These are phyloP conservation scores for Drosophila kanekoi DNA, from an alignment of 2,888 invertebrate genomes.

Conservation along the genomic window DNA sequence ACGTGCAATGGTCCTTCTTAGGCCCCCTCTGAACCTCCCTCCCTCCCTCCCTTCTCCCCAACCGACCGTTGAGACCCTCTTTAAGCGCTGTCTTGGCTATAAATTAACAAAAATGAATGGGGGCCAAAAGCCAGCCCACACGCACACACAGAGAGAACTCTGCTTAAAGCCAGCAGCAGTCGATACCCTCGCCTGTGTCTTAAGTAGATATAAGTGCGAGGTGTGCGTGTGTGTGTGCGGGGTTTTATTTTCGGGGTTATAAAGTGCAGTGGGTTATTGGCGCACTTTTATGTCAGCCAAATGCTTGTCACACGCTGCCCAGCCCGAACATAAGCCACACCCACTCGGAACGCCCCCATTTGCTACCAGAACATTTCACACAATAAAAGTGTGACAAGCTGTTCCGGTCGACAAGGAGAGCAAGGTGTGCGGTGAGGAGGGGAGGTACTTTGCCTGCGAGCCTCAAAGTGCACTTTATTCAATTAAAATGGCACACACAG, in stretches of 20 bases:
- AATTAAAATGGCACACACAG: conserved; percentile 63
- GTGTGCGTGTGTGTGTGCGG: neutral
- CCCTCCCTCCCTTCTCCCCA: neutral
- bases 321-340: conserved; percentile 15
- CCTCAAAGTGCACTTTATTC: conserved; percentile 75
- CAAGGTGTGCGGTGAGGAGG: neutral
- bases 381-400: conserved; percentile 76
- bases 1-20: conserved; percentile 63
- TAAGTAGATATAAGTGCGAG: conserved; percentile 34
- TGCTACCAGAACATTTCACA: conserved; percentile 55
- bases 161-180: conserved; percentile 21
- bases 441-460: conserved; percentile 29
- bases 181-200: conserved; percentile 34
- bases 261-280: conserved; percentile 79
- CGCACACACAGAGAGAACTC: neutral
- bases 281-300: conserved; percentile 71
- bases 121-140: conserved; percentile 30
- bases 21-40: neutral
- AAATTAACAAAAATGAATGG: conserved; percentile 80
- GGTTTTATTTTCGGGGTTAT: conserved; percentile 30
- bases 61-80: conserved; percentile 2
- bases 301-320: conserved; percentile 11
- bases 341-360: neutral
- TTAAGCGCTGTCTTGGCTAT: conserved; percentile 60
- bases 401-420: conserved; percentile 18